Conservation (phyloP, 2,888 invertebrate species). For the Pachymerium ferrugineum region DNA sequence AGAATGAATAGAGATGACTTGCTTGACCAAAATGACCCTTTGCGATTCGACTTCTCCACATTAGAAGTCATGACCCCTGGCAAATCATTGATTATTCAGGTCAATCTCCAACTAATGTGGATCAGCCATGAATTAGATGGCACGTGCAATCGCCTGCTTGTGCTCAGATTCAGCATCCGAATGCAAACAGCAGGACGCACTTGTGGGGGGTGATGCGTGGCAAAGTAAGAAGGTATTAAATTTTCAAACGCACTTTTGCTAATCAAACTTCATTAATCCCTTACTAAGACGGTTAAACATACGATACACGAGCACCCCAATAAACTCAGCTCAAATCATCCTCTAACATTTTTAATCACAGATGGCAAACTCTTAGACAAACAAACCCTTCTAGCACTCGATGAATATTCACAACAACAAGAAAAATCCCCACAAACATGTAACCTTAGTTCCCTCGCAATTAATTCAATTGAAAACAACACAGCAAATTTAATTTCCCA, state of each 20-base stretch:
- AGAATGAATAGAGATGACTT: neutral
- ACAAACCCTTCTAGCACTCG: neutral
- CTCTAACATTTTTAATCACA: neutral
- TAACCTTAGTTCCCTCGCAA: neutral
- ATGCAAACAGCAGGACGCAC: neutral
- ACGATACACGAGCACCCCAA: neutral
- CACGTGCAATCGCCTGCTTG: constrained; percentile 3
- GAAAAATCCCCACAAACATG: neutral
- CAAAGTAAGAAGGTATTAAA: constrained; percentile 1
- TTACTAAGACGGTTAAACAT: constrained; percentile 3
- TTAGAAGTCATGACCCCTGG: neutral
- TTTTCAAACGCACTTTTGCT: constrained; percentile 13
- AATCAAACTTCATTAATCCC: constrained; percentile 13
- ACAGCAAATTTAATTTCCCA: neutral
- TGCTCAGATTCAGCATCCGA: neutral
- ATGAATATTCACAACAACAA: neutral
- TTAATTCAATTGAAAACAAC: constrained; percentile 13
- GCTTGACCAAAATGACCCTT: neutral
- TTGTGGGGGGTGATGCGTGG: neutral
- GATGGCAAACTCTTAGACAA: neutral
- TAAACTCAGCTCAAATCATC: constrained; percentile 2
- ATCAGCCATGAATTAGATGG: neutral
- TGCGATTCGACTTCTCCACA: neutral
- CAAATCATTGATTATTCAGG: neutral
- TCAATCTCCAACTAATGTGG: neutral